Evolutionary conservation across 2,797 vertebrate genomes (phyloP).

Genomic region (Cyclura pinguis): DNA sequence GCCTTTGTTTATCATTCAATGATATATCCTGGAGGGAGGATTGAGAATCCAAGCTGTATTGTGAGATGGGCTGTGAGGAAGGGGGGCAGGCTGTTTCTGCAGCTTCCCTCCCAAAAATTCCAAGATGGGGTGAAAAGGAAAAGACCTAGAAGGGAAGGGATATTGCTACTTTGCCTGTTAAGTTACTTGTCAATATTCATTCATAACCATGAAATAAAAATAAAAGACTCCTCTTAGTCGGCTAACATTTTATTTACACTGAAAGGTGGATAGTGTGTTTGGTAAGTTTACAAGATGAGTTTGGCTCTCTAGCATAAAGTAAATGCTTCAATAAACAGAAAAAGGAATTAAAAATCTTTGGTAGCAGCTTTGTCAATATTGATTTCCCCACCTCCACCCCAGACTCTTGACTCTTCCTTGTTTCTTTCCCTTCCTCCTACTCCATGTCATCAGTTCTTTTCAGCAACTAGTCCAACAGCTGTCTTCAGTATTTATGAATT

Average conservation of each 20-base stretch:
- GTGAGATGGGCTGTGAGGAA: not conserved
- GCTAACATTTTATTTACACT: not conserved
- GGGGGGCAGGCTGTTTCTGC: not conserved
- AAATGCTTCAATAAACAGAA: not conserved
- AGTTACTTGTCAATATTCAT: not conserved
- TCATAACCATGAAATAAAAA: not conserved
- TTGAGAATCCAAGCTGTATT: not conserved
- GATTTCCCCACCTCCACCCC: not conserved
- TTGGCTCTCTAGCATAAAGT: not conserved
- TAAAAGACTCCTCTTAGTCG: not conserved
- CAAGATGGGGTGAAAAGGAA: not conserved
- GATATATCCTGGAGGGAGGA: too few species aligned
- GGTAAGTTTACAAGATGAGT: not conserved
- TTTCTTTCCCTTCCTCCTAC: not conserved
- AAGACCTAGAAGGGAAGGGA: not conserved
- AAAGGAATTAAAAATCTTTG: not conserved
- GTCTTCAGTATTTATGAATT: not conserved
- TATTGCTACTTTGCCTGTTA: not conserved
- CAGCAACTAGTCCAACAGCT: not conserved
- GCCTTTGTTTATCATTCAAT: not conserved
- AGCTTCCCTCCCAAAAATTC: not conserved
- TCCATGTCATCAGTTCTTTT: not conserved
- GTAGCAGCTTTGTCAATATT: not conserved
- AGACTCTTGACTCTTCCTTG: not conserved
- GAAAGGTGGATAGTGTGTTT: not conserved